Evolutionary conservation across 2,797 vertebrate species (phyloP).

Genomic region (Schizopygopsis malacanthus): DNA sequence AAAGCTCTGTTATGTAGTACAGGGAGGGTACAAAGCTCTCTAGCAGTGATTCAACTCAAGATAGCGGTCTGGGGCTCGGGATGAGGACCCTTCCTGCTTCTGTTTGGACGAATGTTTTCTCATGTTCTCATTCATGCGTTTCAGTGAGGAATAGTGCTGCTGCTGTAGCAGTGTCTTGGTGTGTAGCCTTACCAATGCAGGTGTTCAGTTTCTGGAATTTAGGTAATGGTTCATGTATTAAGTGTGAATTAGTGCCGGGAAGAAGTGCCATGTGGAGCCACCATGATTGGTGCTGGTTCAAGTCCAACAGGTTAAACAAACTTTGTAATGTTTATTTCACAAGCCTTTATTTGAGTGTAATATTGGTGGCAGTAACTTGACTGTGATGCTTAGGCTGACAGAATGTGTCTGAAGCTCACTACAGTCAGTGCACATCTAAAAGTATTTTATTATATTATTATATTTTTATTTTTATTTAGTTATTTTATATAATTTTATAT

Average conservation of each 20-base stretch:
- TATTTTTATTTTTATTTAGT: background rate
- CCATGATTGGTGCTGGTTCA: background rate
- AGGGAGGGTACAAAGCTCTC: background rate
- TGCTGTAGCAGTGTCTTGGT: slow-evolving; percentile 39
- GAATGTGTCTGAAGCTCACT: background rate
- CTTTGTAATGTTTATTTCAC: background rate
- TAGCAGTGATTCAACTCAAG: slow-evolving; percentile 24
- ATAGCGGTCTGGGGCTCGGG: background rate
- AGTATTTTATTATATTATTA: background rate
- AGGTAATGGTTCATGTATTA: slow-evolving; percentile 73
- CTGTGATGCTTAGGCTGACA: background rate
- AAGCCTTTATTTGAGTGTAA: background rate
- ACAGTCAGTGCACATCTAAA: background rate
- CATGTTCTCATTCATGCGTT: slow-evolving; percentile 65
- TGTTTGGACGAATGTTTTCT: background rate
- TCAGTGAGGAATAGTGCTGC: slow-evolving; percentile 67
- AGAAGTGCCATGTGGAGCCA: slow-evolving; percentile 1
- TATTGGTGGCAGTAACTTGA: background rate
- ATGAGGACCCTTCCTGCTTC: background rate
- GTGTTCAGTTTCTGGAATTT: slow-evolving; percentile 71
- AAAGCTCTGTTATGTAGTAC: too few species aligned
- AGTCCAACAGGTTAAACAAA: slow-evolving; percentile 2
- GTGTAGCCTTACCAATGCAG: slow-evolving; percentile 45
- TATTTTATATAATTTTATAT: background rate
- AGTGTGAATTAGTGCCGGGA: slow-evolving; percentile 61